Evolutionary conservation across 2,888 invertebrate genomes (phyloP), one percentile per base, ranked within the genome.

Genomic region (Chrysomela aeneicollis): DNA sequence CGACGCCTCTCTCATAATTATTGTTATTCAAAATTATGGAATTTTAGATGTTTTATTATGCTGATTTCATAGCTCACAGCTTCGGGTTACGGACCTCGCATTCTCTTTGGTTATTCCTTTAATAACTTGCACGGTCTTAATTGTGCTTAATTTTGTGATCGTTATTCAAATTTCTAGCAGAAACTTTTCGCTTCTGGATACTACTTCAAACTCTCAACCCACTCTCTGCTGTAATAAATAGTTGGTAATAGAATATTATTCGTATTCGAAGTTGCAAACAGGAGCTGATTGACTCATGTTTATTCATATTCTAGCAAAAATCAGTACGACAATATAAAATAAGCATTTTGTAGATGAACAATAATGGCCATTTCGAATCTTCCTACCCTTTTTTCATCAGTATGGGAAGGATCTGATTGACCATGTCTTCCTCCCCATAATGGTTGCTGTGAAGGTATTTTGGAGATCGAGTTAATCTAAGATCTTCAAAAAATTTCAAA

Each of bases 1-100:
- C 79, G 78, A 77, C 81, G 79, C 80, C 80, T 81, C 79, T 79
- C 81, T 82, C 82, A 80, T 81, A 82, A 82, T 82, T 82, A 82
- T 82, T 82, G 82, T 82, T 82, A 82, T 82, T 82, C 82, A 81
- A 81, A 82, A 82, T 82, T 82, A 82, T 82, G 82, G 81, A 82
- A 82, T 82, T 81, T 80, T 79, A 79, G 80, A 79, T 81, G 82
- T 82, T 82, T 82, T 81, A 82, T 82, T 81, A 81, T 82, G 82
- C 80, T 81, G 80, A 82, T 82, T 82, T 77, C 77, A 76, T 78
- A 76, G 77, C 76, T 77, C 75, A 76, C 76, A 77, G 77, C 76
- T 74, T 76, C 74, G 75, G 77, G 77, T 76, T 77, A 76, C 72
- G 74, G 73, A 74, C 76, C 74, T 74, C 64, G 73, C 70, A 74